Percentiles rank a stretch among this genome's conserved stretches.
These are phyloP conservation scores for Drosophila borealis DNA, from an alignment of 2,888 invertebrate genomes.

Conservation along the genomic window DNA sequence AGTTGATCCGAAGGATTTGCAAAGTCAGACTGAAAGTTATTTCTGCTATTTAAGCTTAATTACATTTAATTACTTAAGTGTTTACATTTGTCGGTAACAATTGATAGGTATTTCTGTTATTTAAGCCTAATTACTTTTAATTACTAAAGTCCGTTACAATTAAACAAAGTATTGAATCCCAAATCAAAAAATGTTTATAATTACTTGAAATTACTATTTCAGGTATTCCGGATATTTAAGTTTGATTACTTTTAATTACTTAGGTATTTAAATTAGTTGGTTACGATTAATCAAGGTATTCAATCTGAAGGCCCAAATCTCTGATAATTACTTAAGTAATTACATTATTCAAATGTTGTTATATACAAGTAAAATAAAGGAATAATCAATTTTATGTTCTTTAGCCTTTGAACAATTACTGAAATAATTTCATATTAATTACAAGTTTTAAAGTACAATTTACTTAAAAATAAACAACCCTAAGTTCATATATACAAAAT, in stretches of 20 bases:
- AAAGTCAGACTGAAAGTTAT: not conserved
- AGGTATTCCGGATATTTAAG: too few species aligned
- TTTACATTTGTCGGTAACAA: too few species aligned
- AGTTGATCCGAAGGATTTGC: not conserved
- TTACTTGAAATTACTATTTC: too few species aligned
- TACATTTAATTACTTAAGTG: not conserved
- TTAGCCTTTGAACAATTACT: not conserved
- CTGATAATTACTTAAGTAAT: not conserved
- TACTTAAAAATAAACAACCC: too few species aligned
- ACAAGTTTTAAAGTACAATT: too few species aligned
- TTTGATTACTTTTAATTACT: conserved; percentile 3
- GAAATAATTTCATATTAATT: not conserved
- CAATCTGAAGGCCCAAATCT: not conserved
- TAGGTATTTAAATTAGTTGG: not conserved
- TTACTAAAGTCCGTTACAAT: not conserved
- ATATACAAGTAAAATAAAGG: too few species aligned
- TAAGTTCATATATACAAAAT: too few species aligned
- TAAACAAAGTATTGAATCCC: too few species aligned
- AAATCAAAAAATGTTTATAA: too few species aligned
- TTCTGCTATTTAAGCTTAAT: not conserved
- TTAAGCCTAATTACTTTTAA: not conserved
- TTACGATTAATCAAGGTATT: not conserved
- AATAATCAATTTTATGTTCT: not conserved
- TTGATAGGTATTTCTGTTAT: not conserved
- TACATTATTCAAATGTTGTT: too few species aligned